These are phyloP conservation scores for Sterna hirundo DNA, from an alignment of 2,113 vertebrate genomes.

Conservation along the genomic window DNA sequence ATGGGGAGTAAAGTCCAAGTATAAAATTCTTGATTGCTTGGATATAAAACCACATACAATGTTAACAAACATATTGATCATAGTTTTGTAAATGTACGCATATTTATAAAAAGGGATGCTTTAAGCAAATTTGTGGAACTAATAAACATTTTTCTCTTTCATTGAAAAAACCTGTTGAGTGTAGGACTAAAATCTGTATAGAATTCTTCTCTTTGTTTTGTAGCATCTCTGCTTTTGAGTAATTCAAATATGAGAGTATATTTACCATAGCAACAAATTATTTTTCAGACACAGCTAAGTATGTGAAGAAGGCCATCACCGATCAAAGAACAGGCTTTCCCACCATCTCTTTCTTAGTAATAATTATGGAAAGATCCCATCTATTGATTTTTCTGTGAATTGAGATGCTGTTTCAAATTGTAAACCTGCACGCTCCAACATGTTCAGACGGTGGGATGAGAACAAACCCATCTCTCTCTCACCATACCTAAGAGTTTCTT, in stretches of 20 bases:
- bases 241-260: not conserved
- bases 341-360: not conserved
- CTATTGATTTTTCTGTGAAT: not conserved
- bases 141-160: not conserved
- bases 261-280: not conserved
- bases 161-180: not conserved
- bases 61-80: not conserved
- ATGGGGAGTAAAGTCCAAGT: not conserved
- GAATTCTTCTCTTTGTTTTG: not conserved
- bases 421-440: not conserved
- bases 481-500: not conserved
- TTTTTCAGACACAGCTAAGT: not conserved
- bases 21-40: not conserved
- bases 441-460: not conserved
- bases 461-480: not conserved
- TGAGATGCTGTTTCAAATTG: not conserved
- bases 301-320: not conserved
- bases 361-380: not conserved
- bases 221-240: not conserved
- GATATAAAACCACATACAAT: not conserved
- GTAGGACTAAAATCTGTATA: not conserved
- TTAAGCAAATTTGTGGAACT: not conserved
- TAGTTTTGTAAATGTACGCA: not conserved
- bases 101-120: not conserved
- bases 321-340: not conserved